A percentile compares a stretch with the other conserved stretches of the same genome.
Evolutionary conservation across 2,797 vertebrate species (phyloP).

Genomic region (Typhlichthys eigenmanni): DNA sequence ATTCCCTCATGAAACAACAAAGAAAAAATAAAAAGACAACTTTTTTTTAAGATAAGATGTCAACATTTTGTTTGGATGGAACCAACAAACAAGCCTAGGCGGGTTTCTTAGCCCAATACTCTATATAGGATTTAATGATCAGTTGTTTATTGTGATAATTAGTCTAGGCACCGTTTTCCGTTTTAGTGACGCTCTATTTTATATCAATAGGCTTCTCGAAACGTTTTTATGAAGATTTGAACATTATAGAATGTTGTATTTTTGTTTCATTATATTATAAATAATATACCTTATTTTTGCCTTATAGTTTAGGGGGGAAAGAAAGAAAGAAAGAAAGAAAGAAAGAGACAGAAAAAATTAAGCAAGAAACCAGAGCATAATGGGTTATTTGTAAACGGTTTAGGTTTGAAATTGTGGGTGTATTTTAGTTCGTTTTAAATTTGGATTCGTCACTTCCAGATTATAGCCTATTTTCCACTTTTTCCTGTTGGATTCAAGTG

Average conservation of each 20-base stretch:
- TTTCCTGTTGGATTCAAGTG: not conserved
- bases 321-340: not conserved
- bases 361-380: slow-evolving; percentile 52
- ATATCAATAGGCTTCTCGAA: too few species aligned
- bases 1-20: slow-evolving; percentile 17
- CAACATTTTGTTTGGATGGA: slow-evolving; percentile 30
- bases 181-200: too few species aligned
- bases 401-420: slow-evolving; percentile 57
- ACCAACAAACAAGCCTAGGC: slow-evolving; percentile 1
- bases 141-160: too few species aligned
- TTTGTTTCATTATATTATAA: not conserved
- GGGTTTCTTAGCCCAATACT: too few species aligned
- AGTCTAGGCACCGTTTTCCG: too few species aligned
- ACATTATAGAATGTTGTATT: slow-evolving; percentile 23
- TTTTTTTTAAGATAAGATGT: slow-evolving; percentile 33
- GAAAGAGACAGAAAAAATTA: slow-evolving; percentile 24
- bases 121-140: too few species aligned
- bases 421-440: slow-evolving; percentile 32
- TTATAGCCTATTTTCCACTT: slow-evolving; percentile 1
- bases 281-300: slow-evolving; percentile 38
- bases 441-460: slow-evolving; percentile 3
- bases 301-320: slow-evolving; percentile 7
- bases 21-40: slow-evolving; percentile 1
- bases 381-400: slow-evolving; percentile 59
- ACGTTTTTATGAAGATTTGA: not conserved